Conservation (phyloP, 2,797 vertebrate genomes). For the Microhierax caerulescens region DNA sequence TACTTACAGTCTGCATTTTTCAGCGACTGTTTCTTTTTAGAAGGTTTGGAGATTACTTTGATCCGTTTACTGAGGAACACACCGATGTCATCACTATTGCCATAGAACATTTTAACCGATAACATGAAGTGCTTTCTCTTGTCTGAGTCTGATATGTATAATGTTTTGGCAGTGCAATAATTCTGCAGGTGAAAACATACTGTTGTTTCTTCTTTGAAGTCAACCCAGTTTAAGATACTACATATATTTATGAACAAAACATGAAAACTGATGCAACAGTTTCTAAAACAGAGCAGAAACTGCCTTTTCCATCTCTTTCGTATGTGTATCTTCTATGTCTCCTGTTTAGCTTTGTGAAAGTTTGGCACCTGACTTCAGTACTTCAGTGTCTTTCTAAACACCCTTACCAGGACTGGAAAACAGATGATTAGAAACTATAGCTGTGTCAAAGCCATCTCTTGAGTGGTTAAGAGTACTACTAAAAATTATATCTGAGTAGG, state of each 20-base stretch:
- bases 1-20: conserved; percentile 98
- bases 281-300: not conserved
- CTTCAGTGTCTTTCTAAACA: not conserved
- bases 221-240: not conserved
- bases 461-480: not conserved
- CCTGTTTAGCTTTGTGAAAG: not conserved
- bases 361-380: not conserved
- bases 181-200: conserved; percentile 81
- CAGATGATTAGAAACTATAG: not conserved
- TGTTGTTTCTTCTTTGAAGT: not conserved
- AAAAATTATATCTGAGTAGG: not conserved
- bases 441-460: not conserved
- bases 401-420: not conserved
- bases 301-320: not conserved
- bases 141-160: conserved; percentile 99
- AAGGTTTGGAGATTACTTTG: conserved; percentile 99
- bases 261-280: not conserved
- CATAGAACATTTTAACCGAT: conserved; percentile 99
- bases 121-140: conserved; percentile 99
- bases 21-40: conserved; percentile 98
- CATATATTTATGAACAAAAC: not conserved
- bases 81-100: conserved; percentile 96
- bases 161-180: conserved; percentile 99
- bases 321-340: not conserved
- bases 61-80: conserved; percentile 99